These are phyloP conservation scores for Dryoscopus gambensis DNA, from an alignment of 2,113 vertebrate genomes.

Conservation along the genomic window DNA sequence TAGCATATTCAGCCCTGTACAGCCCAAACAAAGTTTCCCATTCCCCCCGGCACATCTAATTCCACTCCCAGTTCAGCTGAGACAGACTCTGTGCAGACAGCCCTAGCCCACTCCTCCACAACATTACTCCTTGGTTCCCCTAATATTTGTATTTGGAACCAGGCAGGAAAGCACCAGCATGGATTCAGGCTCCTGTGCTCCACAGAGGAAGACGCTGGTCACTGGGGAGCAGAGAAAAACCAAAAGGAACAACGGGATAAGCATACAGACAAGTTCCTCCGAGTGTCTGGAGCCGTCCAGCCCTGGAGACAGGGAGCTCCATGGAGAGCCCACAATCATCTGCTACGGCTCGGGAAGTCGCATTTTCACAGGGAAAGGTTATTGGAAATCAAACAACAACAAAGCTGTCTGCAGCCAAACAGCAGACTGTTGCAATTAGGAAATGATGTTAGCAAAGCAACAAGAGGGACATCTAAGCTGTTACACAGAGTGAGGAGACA, in stretches of 20 bases:
- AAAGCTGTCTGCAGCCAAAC: slow-evolving; percentile 43
- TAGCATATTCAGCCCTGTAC: neutral
- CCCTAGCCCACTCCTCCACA: neutral
- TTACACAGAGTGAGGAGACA: neutral
- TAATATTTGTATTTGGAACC: neutral
- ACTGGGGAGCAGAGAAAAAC: neutral
- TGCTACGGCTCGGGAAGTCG: neutral
- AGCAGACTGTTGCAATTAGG: slow-evolving; percentile 30
- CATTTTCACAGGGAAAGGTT: slow-evolving; percentile 11
- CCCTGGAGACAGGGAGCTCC: neutral
- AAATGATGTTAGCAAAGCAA: slow-evolving; percentile 4
- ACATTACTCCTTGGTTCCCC: neutral
- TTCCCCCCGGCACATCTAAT: neutral
- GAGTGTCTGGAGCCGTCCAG: neutral
- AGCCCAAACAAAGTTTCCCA: neutral
- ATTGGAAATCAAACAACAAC: slow-evolving; percentile 22
- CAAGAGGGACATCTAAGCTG: neutral
- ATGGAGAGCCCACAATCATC: neutral
- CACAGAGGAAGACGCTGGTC: neutral
- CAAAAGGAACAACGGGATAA: neutral
- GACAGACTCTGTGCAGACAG: neutral
- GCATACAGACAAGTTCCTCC: rapidly evolving
- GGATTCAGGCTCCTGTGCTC: neutral
- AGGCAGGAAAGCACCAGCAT: neutral
- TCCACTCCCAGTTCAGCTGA: rapidly evolving